A percentile compares a stretch with the other conserved stretches of the same genome.
Conservation (phyloP, 1,140 invertebrate genomes). For the Conus betulinus region DNA sequence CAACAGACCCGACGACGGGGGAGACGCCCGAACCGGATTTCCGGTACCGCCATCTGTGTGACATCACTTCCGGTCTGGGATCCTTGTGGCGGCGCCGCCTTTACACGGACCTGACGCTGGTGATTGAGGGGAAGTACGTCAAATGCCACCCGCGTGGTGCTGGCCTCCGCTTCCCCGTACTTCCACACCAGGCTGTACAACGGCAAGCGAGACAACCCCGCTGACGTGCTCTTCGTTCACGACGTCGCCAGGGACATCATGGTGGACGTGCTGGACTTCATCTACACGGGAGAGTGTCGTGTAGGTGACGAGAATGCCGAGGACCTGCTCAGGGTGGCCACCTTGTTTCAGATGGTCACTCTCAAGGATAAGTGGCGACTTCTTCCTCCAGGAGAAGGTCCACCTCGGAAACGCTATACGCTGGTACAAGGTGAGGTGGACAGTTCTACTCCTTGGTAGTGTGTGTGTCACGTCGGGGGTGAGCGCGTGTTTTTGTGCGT, state of each 20-base stretch:
- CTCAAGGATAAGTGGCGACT: constrained; percentile 91
- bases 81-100: constrained; percentile 36
- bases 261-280: constrained; percentile 49
- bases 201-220: constrained; percentile 49
- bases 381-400: constrained; percentile 89
- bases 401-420: constrained; percentile 94
- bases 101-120: constrained; percentile 56
- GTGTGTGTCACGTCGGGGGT: too few relatives aligned
- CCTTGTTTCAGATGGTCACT: constrained; percentile 86
- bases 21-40: constrained; percentile 13
- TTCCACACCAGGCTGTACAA: constrained; percentile 63
- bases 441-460: too few relatives aligned
- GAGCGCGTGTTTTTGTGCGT: too few relatives aligned
- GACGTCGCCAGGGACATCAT: constrained; percentile 44
- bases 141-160: constrained; percentile 57
- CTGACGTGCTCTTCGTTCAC: constrained; percentile 44
- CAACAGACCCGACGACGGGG: background rate
- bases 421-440: constrained; percentile 80
- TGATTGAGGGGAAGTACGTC: constrained; percentile 49
- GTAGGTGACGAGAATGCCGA: constrained; percentile 81
- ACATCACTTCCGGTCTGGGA: constrained; percentile 33
- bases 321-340: constrained; percentile 87
- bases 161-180: constrained; percentile 56
- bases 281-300: constrained; percentile 52
- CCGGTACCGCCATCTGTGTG: constrained; percentile 38